Evolutionary conservation across 2,888 invertebrate species (phyloP).

Genomic region (Lomographa bimaculata): DNA sequence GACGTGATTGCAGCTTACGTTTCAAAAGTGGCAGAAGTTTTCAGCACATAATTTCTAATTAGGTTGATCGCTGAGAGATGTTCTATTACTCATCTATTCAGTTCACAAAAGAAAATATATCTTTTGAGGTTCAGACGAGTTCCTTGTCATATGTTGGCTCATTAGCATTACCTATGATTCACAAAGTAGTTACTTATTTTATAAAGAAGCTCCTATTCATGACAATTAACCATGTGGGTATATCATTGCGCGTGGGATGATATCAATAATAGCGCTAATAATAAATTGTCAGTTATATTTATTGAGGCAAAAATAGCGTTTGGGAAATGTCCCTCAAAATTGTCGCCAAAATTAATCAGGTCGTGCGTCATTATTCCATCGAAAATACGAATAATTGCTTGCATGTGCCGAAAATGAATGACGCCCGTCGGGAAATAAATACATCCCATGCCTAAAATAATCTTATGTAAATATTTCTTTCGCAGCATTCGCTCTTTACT

Average conservation of each 20-base stretch:
- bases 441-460: constrained; percentile 66
- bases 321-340: constrained; percentile 39
- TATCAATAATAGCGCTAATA: constrained; percentile 11
- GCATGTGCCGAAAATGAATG: constrained; percentile 69
- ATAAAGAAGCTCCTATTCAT: neutral
- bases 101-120: constrained; percentile 1
- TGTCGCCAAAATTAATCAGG: constrained; percentile 56
- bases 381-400: constrained; percentile 70
- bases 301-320: constrained; percentile 25
- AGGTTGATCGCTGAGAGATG: constrained; percentile 12
- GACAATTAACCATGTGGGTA: neutral
- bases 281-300: constrained; percentile 12
- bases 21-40: no score
- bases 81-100: neutral
- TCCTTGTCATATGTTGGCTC: no score
- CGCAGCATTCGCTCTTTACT: constrained; percentile 61
- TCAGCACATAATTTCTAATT: constrained; percentile 21
- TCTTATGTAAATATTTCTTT: constrained; percentile 70
- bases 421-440: constrained; percentile 68
- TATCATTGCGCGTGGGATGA: constrained; percentile 11
- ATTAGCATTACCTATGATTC: neutral
- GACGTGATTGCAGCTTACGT: no score
- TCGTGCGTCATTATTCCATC: constrained; percentile 71
- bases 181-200: neutral
- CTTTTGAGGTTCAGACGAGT: no score